phyloP scores from a whole-genome alignment of 2,797 vertebrate species.

The Squalus acanthias region DNA sequence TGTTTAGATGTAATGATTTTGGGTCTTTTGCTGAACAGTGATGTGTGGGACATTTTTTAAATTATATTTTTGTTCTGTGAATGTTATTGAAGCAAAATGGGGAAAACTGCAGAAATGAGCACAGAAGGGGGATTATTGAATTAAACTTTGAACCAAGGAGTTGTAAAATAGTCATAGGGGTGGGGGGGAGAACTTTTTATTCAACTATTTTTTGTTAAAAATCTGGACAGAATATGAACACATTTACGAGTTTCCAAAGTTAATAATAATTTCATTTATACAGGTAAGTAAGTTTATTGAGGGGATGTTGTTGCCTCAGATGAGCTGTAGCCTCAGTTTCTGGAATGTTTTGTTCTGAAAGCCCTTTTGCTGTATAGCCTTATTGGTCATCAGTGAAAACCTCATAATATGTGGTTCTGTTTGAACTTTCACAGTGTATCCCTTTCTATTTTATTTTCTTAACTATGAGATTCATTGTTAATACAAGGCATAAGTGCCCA shows the following conservation, averaged over 20 bases:
- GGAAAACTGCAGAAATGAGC: neutral
- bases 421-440: neutral
- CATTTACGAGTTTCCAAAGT: neutral
- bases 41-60: neutral
- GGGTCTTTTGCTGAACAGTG: no score
- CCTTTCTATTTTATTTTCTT: neutral
- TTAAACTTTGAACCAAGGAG: neutral
- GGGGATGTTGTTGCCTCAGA: neutral
- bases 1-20: neutral
- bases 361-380: neutral
- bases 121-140: neutral
- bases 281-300: neutral
- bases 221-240: neutral
- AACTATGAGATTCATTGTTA: neutral
- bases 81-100: neutral
- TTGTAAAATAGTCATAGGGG: neutral
- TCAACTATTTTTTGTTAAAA: neutral
- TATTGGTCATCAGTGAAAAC: neutral
- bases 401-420: neutral
- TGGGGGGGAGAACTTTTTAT: neutral
- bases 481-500: neutral
- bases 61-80: neutral
- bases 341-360: neutral
- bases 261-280: neutral
- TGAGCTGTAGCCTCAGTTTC: neutral